A percentile compares a stretch with the other conserved stretches of the same genome.
Evolutionary conservation across 2,888 invertebrate species (phyloP).

Genomic region (Empis livida): DNA sequence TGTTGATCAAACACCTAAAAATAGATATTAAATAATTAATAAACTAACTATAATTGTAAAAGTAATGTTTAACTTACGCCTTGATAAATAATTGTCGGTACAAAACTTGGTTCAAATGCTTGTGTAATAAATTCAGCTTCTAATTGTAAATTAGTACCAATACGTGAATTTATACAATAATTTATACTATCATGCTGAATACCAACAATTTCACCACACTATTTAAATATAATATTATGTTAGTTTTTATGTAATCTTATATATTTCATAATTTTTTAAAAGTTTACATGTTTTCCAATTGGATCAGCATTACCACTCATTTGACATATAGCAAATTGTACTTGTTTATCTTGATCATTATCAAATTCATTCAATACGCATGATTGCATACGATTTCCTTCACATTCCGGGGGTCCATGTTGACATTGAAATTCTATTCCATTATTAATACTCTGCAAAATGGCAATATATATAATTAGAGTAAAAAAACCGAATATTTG

Average conservation of each 20-base stretch:
- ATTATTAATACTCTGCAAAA: conserved; percentile 24
- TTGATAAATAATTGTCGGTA: conserved; percentile 41
- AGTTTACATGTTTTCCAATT: conserved; percentile 16
- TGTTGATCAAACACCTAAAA: conserved; percentile 32
- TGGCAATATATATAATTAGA: no score
- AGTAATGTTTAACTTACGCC: conserved; percentile 35
- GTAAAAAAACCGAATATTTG: no score
- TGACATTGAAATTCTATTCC: conserved; percentile 43
- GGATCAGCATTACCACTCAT: conserved; percentile 31
- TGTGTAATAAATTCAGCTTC: conserved; percentile 38
- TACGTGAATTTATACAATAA: conserved; percentile 31
- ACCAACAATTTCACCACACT: conserved; percentile 36
- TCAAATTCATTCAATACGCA: conserved; percentile 39
- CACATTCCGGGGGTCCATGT: conserved; percentile 49
- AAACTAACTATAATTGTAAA: no score
- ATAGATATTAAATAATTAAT: no score
- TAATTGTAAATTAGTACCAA: conserved; percentile 37
- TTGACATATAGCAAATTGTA: conserved; percentile 37
- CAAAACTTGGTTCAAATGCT: conserved; percentile 32
- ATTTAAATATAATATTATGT: background rate
- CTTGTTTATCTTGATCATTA: conserved; percentile 23
- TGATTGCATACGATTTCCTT: conserved; percentile 48
- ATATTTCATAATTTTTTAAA: background rate
- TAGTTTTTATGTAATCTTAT: background rate
- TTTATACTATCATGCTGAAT: conserved; percentile 29